Evolutionary conservation across 2,113 vertebrate species (phyloP).

Genomic region (Python bivittatus): DNA sequence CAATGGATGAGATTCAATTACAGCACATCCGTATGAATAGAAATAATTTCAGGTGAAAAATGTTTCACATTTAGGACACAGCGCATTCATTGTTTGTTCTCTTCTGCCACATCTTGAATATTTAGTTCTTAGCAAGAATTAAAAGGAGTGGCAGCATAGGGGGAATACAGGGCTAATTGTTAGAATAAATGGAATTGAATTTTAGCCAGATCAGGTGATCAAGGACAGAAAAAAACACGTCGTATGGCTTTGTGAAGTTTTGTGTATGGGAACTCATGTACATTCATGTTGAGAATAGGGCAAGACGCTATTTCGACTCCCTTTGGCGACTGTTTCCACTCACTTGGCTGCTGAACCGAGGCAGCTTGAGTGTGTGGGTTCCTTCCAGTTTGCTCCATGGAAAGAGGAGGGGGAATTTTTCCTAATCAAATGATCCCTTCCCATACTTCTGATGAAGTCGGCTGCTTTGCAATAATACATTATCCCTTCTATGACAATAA

Average conservation of each 20-base stretch:
- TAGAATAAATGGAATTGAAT: neutral
- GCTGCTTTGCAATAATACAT: neutral
- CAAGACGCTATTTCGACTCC: neutral
- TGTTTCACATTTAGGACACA: neutral
- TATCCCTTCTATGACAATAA: neutral
- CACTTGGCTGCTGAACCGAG: neutral
- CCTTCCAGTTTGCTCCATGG: neutral
- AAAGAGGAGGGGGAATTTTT: neutral
- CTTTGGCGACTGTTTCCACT: neutral
- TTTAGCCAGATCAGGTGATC: neutral
- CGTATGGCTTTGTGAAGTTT: neutral
- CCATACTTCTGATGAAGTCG: neutral
- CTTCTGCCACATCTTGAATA: neutral
- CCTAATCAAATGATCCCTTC: neutral
- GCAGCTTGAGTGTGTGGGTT: neutral
- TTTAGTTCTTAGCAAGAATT: neutral
- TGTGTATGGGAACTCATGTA: neutral
- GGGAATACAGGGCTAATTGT: neutral
- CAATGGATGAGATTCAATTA: constrained; percentile 36
- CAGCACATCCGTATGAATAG: constrained; percentile 10
- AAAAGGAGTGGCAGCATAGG: neutral
- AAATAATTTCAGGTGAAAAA: constrained; percentile 3
- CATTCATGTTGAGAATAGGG: neutral
- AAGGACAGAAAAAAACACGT: neutral
- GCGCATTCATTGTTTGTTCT: neutral